Percentiles rank a stretch among this genome's conserved stretches.
Conservation (phyloP, 1,140 invertebrate genomes). For the Caligus rogercresseyi region DNA sequence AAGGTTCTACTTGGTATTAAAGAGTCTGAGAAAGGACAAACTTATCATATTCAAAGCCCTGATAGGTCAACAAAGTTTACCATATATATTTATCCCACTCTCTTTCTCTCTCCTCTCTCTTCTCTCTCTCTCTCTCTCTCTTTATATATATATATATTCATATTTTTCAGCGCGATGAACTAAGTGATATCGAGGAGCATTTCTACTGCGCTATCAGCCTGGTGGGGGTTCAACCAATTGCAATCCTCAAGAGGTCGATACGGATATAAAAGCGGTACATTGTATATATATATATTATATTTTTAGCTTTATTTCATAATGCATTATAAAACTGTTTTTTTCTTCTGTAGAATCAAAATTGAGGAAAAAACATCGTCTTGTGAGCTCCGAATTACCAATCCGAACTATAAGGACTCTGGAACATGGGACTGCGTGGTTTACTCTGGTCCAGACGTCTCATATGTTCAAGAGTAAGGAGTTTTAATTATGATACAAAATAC, state of each 20-base stretch:
- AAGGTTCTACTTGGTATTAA: too few species aligned
- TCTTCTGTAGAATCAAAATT: neutral
- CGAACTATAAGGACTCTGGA: neutral
- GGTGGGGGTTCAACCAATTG: conserved; percentile 14
- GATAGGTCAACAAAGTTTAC: too few species aligned
- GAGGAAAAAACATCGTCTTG: neutral
- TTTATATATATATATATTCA: too few species aligned
- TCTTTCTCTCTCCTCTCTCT: too few species aligned
- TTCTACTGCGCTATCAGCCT: neutral
- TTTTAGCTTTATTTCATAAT: neutral
- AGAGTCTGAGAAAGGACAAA: too few species aligned
- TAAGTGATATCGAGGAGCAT: too few species aligned
- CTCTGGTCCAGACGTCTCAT: neutral
- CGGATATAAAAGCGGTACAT: conserved; percentile 15
- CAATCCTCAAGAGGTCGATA: neutral
- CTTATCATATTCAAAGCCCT: too few species aligned
- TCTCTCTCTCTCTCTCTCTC: too few species aligned
- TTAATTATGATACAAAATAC: too few species aligned
- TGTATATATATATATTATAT: neutral
- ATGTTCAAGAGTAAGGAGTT: neutral
- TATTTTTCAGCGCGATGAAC: too few species aligned
- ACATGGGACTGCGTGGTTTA: neutral
- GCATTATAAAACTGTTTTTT: neutral
- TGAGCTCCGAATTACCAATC: neutral
- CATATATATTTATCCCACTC: too few species aligned